These are phyloP conservation scores for Umimayanthus chanpuru DNA, from an alignment of 92 coral and sea anemone species.

Conservation along the genomic window DNA sequence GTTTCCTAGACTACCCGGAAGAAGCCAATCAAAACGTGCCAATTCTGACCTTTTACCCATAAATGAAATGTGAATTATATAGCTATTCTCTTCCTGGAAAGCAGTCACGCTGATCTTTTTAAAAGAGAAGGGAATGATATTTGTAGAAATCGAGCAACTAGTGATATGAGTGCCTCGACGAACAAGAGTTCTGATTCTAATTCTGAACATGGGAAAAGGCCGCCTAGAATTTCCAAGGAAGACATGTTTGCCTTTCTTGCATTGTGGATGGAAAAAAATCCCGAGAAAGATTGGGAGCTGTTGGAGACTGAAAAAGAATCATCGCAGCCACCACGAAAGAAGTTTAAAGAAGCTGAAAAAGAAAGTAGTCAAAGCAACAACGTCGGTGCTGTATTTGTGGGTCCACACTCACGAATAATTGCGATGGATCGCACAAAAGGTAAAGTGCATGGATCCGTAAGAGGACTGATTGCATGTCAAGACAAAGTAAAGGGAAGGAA, in stretches of 20 bases:
- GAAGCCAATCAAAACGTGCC: not conserved
- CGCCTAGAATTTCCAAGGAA: slow-evolving; percentile 21
- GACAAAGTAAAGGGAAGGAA: slow-evolving; percentile 58
- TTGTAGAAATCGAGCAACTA: not conserved
- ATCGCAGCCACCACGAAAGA: not conserved
- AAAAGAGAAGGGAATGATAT: not conserved
- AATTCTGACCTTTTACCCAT: not conserved
- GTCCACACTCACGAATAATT: slow-evolving; percentile 56
- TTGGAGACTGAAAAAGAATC: not conserved
- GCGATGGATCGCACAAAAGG: slow-evolving; percentile 70
- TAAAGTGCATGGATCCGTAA: slow-evolving; percentile 67
- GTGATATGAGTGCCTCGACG: not conserved
- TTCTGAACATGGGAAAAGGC: not conserved
- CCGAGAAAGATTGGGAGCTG: slow-evolving; percentile 9
- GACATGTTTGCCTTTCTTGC: slow-evolving; percentile 43
- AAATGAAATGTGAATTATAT: not conserved
- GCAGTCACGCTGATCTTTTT: not conserved
- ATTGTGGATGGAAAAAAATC: slow-evolving; percentile 54
- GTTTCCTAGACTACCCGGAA: not conserved
- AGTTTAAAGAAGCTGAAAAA: not conserved
- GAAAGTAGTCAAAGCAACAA: slow-evolving; percentile 33
- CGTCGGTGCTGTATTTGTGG: slow-evolving; percentile 67
- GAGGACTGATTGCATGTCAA: slow-evolving; percentile 61
- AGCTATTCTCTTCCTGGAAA: not conserved
- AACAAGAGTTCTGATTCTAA: not conserved